Evolutionary conservation across 2,797 vertebrate genomes (phyloP).

Genomic region (Microcaecilia unicolor): DNA sequence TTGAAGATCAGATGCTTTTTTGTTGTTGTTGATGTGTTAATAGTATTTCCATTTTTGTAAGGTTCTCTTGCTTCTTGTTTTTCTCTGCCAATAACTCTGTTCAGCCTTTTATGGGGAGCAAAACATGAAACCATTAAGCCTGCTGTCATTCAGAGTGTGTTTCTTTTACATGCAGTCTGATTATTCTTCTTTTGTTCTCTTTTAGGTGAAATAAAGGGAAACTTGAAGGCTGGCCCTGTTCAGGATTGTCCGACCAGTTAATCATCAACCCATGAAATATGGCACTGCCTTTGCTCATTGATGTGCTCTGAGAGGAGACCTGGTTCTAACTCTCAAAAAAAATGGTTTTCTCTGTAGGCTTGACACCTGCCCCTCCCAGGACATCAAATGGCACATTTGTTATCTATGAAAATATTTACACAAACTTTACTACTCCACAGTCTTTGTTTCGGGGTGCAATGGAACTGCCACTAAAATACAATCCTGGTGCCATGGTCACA

Average conservation of each 20-base stretch:
- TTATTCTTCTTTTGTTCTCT: constrained; percentile 26
- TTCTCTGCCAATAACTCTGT: too few relatives aligned
- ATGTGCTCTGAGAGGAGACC: constrained; percentile 38
- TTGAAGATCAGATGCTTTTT: too few relatives aligned
- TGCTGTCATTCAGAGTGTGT: too few relatives aligned
- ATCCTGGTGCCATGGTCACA: constrained; percentile 39
- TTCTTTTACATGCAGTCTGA: too few relatives aligned
- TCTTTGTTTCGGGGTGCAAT: constrained; percentile 40
- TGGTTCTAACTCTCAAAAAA: constrained; percentile 33
- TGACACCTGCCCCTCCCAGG: constrained; percentile 54
- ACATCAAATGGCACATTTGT: constrained; percentile 54
- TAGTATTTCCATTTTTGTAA: too few relatives aligned
- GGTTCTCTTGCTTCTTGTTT: too few relatives aligned
- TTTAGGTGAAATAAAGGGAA: constrained; percentile 38
- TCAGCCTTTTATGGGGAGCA: too few relatives aligned
- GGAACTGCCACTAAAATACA: constrained; percentile 40
- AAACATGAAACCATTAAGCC: too few relatives aligned
- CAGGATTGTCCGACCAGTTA: constrained; percentile 16
- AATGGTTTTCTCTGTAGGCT: constrained; percentile 69
- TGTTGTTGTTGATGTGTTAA: too few relatives aligned
- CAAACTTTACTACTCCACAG: constrained; percentile 58
- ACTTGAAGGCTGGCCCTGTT: constrained; percentile 33
- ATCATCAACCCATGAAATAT: constrained; percentile 18
- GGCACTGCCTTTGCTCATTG: constrained; percentile 28
- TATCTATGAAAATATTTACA: constrained; percentile 57